Percentiles rank a stretch among this genome's conserved stretches.
phyloP scores from a whole-genome alignment of 2,113 vertebrate species.

The Ia io region DNA sequence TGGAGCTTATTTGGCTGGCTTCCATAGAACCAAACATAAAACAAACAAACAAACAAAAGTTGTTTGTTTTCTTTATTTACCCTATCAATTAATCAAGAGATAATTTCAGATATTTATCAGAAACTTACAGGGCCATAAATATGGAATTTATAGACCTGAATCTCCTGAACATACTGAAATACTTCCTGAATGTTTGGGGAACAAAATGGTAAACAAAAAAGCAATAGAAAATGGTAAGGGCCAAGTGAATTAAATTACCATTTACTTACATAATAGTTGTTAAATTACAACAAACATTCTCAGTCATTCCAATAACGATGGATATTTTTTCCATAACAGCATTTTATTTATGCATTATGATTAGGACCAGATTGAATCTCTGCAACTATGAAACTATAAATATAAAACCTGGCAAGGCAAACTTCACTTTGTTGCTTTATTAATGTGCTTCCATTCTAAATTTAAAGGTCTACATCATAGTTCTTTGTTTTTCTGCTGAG shows the following conservation, averaged over 20 bases:
- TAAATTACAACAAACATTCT: background rate
- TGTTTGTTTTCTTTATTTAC: background rate
- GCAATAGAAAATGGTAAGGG: background rate
- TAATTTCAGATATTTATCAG: slow-evolving; percentile 15
- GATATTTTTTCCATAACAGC: background rate
- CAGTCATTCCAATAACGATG: background rate
- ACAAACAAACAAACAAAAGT: background rate
- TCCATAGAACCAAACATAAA: background rate
- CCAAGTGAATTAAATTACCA: background rate
- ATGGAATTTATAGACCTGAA: background rate
- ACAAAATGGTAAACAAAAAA: background rate
- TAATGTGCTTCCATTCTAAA: background rate
- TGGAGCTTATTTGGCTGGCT: background rate
- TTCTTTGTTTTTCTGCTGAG: background rate
- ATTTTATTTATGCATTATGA: slow-evolving; percentile 28
- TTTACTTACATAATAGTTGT: background rate
- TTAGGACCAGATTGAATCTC: background rate
- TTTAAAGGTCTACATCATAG: background rate
- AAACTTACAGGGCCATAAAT: background rate
- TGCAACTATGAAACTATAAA: background rate
- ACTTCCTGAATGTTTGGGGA: background rate
- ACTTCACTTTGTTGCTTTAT: background rate
- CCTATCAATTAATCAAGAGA: background rate
- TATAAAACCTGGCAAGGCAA: background rate
- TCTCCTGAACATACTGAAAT: background rate